Base-by-base conservation (phyloP, 2,113 vertebrate genomes). In the Lophochroa leadbeateri region DNA sequence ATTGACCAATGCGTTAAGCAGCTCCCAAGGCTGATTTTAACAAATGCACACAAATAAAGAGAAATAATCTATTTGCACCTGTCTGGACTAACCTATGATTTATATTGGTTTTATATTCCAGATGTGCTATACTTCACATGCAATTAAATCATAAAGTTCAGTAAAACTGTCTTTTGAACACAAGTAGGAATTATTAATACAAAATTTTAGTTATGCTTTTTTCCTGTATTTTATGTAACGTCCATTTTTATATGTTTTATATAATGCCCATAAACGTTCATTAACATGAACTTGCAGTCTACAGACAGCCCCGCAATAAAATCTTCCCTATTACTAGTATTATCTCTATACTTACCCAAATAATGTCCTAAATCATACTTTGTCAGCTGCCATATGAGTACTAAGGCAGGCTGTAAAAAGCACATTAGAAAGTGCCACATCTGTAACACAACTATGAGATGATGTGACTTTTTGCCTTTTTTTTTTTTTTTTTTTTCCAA, bases 1-100 rank as follows among this genome's bases (percentile, higher is more conserved):
- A 50, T 7, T 58, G 44, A 49, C 43, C 46, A 53, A 29, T 11
- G 18, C 27, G 13, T 46, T 7, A 29, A 4, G 6, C 0, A 0
- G 58, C 50, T 70, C 43, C 9, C 12, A 43, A 55, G 19, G 14
- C 43, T 75, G 46, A 57, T 81, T 83, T 64, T 69, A 92, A 57
- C 6, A 52, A 77, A 69, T 5, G 11, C 14, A 82, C 16, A 39
- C 3, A 35, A 64, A 80, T 89, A 43, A 23, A 78, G 20, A 88
- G 13, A 76, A 86, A 69, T 39, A 31, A 79, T 44, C 31, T 19
- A 31, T 31, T 46, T 60, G 9, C 47, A 31, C 28, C 7, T 61
- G 3, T 23, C 14, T 64, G 15, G 17, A 64, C 3, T 67, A 52
- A 27, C 7, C 33, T 58, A 29, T 21, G 3, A 3, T 29, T 76